Conservation (phyloP, 2,113 vertebrate genomes). For the Scomber scombrus region DNA sequence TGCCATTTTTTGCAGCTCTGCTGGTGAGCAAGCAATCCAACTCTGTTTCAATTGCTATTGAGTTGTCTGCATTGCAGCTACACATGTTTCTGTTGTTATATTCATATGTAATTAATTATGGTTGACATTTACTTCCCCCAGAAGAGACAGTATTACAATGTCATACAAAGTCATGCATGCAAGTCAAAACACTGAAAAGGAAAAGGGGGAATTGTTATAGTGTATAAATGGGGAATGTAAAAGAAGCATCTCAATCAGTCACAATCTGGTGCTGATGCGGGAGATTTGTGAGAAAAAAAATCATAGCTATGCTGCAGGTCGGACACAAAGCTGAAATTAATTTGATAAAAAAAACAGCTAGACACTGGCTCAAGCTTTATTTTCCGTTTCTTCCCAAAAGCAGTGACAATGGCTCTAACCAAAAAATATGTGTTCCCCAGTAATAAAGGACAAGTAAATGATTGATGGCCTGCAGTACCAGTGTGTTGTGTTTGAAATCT, state of each 20-base stretch:
- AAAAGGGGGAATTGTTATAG: too few species aligned
- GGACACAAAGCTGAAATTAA: too few species aligned
- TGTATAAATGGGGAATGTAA: too few species aligned
- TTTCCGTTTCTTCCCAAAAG: too few species aligned
- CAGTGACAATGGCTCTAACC: not conserved
- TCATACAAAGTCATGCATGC: not conserved
- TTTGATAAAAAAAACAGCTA: too few species aligned
- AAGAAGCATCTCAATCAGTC: not conserved
- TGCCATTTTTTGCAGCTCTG: slow-evolving; percentile 16
- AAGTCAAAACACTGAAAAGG: too few species aligned
- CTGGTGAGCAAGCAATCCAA: not conserved
- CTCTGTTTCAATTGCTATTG: not conserved
- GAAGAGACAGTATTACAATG: not conserved
- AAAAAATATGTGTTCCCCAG: not conserved
- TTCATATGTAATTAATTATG: not conserved
- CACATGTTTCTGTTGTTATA: not conserved
- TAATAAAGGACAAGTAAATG: not conserved
- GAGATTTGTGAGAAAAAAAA: too few species aligned
- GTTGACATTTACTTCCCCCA: not conserved
- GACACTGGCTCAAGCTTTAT: too few species aligned
- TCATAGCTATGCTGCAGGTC: too few species aligned
- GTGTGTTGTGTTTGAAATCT: slow-evolving; percentile 47
- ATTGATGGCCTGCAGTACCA: not conserved
- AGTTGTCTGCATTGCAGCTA: not conserved
- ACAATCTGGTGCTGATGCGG: not conserved